A percentile compares a stretch with the other conserved stretches of the same genome.
Conservation (phyloP, 2,888 invertebrate genomes). For the Drosophila greeni region DNA sequence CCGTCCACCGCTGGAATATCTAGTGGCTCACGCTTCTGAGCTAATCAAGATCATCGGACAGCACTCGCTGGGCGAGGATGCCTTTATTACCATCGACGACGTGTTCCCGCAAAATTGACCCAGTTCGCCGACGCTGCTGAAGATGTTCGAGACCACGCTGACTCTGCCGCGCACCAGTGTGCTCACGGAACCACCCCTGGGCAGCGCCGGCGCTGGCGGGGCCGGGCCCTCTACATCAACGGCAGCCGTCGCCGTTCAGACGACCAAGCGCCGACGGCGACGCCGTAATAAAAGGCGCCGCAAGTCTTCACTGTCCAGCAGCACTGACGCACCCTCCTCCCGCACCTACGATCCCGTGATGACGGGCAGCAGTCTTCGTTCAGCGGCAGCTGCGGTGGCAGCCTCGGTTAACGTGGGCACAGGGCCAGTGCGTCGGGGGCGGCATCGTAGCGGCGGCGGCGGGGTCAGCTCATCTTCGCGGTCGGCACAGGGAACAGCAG, state of each 20-base stretch:
- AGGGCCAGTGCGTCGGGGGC: constrained; percentile 13
- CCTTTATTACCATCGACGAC: constrained; percentile 94
- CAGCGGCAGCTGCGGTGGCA: constrained; percentile 17
- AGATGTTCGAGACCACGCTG: constrained; percentile 74
- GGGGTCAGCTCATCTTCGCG: constrained; percentile 36
- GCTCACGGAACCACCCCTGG: constrained; percentile 57
- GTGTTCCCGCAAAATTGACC: constrained; percentile 82
- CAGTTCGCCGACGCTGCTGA: constrained; percentile 74
- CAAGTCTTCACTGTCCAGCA: constrained; percentile 58
- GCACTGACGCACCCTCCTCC: constrained; percentile 45
- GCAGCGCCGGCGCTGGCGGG: constrained; percentile 50
- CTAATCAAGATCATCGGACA: constrained; percentile 93
- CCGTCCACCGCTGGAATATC: constrained; percentile 94
- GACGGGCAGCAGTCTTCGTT: constrained; percentile 46
- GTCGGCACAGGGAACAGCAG: constrained; percentile 5
- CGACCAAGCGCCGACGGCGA: constrained; percentile 60
- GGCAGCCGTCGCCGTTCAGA: constrained; percentile 61
- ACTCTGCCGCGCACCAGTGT: constrained; percentile 66
- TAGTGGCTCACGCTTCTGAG: constrained; percentile 93
- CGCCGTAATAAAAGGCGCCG: constrained; percentile 62
- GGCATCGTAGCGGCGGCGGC: constrained; percentile 36
- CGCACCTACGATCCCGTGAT: constrained; percentile 62
- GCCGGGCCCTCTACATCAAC: constrained; percentile 59
- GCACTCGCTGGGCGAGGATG: constrained; percentile 94
- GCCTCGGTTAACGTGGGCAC: constrained; percentile 13